A percentile compares a stretch with the other conserved stretches of the same genome.
These are phyloP conservation scores for Zapornia atra DNA, from an alignment of 2,113 vertebrate species.

Conservation along the genomic window DNA sequence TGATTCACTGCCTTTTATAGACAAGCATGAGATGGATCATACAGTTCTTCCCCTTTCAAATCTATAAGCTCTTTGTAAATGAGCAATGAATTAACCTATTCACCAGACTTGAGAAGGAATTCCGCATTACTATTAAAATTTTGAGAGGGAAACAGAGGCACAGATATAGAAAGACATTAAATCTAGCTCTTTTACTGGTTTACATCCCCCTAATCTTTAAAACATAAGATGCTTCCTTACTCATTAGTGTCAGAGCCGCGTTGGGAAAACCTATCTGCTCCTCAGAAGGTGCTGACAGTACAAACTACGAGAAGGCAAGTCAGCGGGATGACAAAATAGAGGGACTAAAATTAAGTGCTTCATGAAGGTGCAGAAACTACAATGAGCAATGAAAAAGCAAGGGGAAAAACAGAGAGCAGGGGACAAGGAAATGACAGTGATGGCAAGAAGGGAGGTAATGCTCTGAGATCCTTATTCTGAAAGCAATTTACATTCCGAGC, in stretches of 20 bases:
- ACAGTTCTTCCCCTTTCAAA: conserved; percentile 17
- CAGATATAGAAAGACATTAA: not conserved
- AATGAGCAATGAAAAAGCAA: not conserved
- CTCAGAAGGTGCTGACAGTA: conserved; percentile 35
- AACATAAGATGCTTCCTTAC: conserved; percentile 40
- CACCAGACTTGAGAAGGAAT: not conserved
- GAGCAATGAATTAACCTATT: conserved; percentile 53
- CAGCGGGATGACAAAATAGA: conserved; percentile 18
- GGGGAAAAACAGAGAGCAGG: not conserved
- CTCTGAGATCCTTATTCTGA: not conserved
- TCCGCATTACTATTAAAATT: not conserved
- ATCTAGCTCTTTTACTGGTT: not conserved
- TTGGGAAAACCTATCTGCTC: not conserved
- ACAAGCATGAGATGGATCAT: not conserved
- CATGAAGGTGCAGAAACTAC: not conserved
- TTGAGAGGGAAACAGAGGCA: conserved; percentile 57
- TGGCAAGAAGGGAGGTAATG: not conserved
- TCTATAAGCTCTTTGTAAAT: conserved; percentile 49
- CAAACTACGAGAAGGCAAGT: conserved; percentile 1
- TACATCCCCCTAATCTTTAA: conserved; percentile 15
- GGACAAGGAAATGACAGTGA: not conserved
- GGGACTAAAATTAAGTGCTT: conserved; percentile 10
- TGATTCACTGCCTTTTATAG: conserved; percentile 8
- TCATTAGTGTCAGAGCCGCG: conserved; percentile 3
- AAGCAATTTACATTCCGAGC: too few relatives aligned